phyloP scores from a whole-genome alignment of 2,113 vertebrate species.

The Melanerpes aurifrons region DNA sequence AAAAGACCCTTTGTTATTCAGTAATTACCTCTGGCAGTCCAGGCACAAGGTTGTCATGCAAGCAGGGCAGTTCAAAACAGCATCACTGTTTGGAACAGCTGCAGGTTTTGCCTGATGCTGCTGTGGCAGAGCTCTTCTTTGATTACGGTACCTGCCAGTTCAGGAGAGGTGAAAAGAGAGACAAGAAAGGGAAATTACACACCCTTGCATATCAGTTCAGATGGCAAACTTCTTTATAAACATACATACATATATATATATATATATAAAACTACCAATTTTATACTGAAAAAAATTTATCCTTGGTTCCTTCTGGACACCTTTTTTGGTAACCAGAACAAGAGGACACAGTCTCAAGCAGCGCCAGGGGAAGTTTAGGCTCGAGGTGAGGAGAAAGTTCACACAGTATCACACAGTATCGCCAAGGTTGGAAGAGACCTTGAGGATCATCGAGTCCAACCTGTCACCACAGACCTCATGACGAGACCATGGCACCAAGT shows the following conservation, averaged over 20 bases:
- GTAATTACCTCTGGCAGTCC: slow-evolving; percentile 92
- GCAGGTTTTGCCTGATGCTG: slow-evolving; percentile 15
- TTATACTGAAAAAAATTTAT: neutral
- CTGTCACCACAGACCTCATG: no score
- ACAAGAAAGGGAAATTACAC: neutral
- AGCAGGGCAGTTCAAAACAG: slow-evolving; percentile 94
- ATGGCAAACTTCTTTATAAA: neutral
- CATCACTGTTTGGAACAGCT: slow-evolving; percentile 87
- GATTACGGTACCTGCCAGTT: slow-evolving; percentile 78
- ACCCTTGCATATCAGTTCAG: neutral
- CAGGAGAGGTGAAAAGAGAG: neutral
- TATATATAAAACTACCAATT: neutral
- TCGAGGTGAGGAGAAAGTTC: no score
- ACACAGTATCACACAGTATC: no score
- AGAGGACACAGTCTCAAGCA: no score
- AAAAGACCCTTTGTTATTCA: neutral
- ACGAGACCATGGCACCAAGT: no score
- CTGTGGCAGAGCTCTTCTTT: slow-evolving; percentile 42
- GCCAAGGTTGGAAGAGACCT: no score
- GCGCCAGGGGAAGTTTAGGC: no score
- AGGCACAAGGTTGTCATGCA: slow-evolving; percentile 97
- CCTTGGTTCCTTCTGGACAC: neutral
- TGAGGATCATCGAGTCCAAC: no score
- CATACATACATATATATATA: no score
- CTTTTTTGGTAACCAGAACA: neutral